These are phyloP conservation scores for Troides oblongomaculatus DNA, from an alignment of 2,888 invertebrate species.

Conservation along the genomic window DNA sequence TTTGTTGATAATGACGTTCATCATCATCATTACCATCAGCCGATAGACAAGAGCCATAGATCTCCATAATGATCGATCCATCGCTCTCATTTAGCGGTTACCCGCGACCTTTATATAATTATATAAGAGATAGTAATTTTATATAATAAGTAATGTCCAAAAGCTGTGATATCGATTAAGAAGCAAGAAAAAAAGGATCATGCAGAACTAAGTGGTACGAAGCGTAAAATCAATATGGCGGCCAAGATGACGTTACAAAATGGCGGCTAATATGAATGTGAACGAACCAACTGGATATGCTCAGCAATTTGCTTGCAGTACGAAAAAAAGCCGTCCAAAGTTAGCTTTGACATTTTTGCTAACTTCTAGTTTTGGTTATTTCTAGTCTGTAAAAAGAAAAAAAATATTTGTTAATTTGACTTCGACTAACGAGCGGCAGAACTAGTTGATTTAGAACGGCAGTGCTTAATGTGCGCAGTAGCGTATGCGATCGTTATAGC, in stretches of 20 bases:
- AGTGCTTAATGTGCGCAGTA: background rate
- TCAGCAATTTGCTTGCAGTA: conserved; percentile 81
- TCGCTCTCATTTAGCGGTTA: no score
- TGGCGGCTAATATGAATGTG: conserved; percentile 50
- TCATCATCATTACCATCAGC: no score
- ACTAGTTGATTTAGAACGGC: conserved; percentile 33
- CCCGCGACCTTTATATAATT: no score
- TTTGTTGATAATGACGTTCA: no score
- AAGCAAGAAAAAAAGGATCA: conserved; percentile 41
- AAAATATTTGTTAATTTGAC: conserved; percentile 48
- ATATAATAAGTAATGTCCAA: background rate
- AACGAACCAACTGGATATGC: conserved; percentile 79
- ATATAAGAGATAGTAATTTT: background rate
- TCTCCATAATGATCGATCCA: no score
- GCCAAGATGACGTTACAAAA: conserved; percentile 48
- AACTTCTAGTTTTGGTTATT: conserved; percentile 51
- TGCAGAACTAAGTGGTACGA: conserved; percentile 40
- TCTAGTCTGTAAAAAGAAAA: conserved; percentile 73
- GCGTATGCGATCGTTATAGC: background rate
- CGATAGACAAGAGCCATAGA: no score
- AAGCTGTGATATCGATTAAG: conserved; percentile 2
- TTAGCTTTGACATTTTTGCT: conserved; percentile 74
- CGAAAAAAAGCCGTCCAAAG: conserved; percentile 78
- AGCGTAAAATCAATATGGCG: conserved; percentile 50
- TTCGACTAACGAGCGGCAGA: conserved; percentile 23